phyloP scores from a whole-genome alignment of 2,888 invertebrate genomes.

The Chrysina gloriosa region DNA sequence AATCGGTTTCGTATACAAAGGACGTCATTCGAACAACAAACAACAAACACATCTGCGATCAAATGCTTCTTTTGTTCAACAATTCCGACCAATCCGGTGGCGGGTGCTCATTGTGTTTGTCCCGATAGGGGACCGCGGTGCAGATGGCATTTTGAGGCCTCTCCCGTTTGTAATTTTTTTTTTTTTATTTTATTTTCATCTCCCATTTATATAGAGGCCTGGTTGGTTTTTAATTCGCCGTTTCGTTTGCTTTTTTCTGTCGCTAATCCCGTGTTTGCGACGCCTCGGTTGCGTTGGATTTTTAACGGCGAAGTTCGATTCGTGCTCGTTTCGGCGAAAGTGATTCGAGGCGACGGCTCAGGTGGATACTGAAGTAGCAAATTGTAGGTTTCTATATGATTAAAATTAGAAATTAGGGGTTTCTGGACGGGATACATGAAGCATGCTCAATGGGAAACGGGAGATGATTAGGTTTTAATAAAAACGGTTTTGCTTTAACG shows the following conservation, averaged over 20 bases:
- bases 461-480: too few relatives aligned
- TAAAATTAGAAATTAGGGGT: constrained; percentile 6
- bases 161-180: neutral
- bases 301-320: neutral
- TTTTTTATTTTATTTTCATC: neutral
- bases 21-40: neutral
- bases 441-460: too few relatives aligned
- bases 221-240: constrained; percentile 2
- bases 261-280: neutral
- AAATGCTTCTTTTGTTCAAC: constrained; percentile 27
- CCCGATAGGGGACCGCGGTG: neutral
- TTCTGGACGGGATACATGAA: too few relatives aligned
- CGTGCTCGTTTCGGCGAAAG: neutral
- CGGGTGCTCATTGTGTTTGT: constrained; percentile 8
- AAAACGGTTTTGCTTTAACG: too few relatives aligned
- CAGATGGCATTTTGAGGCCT: constrained; percentile 9
- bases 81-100: constrained; percentile 18
- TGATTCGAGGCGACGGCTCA: constrained; percentile 12
- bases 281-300: neutral
- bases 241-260: neutral
- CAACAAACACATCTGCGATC: constrained; percentile 21
- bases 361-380: constrained; percentile 32
- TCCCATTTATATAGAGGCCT: neutral
- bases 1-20: neutral
- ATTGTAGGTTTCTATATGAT: constrained; percentile 30